Evolutionary conservation across 64 coral and sea anemone species (phyloP).

Genomic region (Actinia equina): DNA sequence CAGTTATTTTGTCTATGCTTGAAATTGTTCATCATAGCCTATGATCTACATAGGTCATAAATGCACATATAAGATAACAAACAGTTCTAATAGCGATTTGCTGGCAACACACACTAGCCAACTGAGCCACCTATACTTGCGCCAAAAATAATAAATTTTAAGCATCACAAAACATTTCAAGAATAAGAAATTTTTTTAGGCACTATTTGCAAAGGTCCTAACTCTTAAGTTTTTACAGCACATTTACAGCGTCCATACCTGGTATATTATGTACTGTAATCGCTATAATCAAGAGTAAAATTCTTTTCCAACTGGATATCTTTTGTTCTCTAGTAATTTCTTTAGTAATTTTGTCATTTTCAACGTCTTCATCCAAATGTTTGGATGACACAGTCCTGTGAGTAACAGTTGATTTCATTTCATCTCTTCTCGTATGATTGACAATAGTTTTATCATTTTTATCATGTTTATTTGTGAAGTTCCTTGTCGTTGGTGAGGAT

Average conservation of each 20-base stretch:
- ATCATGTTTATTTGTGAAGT: not conserved
- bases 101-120: too few relatives aligned
- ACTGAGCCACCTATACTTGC: too few relatives aligned
- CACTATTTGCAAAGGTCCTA: too few relatives aligned
- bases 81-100: too few relatives aligned
- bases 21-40: too few relatives aligned
- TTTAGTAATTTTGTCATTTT: not conserved
- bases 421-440: slow-evolving; percentile 25
- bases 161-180: too few relatives aligned
- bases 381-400: not conserved
- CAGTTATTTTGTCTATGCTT: too few relatives aligned
- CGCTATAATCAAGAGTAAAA: slow-evolving; percentile 89
- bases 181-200: too few relatives aligned
- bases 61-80: too few relatives aligned
- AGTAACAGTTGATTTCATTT: slow-evolving; percentile 29
- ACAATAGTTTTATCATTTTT: slow-evolving; percentile 24
- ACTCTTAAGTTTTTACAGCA: not conserved
- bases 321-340: slow-evolving; percentile 35
- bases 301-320: slow-evolving; percentile 80
- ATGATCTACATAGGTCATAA: too few relatives aligned
- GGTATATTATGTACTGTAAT: slow-evolving; percentile 99
- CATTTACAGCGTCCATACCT: slow-evolving; percentile 43
- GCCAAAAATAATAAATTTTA: too few relatives aligned
- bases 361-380: not conserved
- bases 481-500: not conserved